Percentiles rank a stretch among this genome's conserved stretches.
These are phyloP conservation scores for Athetis lepigone DNA, from an alignment of 2,888 invertebrate species.

Conservation along the genomic window DNA sequence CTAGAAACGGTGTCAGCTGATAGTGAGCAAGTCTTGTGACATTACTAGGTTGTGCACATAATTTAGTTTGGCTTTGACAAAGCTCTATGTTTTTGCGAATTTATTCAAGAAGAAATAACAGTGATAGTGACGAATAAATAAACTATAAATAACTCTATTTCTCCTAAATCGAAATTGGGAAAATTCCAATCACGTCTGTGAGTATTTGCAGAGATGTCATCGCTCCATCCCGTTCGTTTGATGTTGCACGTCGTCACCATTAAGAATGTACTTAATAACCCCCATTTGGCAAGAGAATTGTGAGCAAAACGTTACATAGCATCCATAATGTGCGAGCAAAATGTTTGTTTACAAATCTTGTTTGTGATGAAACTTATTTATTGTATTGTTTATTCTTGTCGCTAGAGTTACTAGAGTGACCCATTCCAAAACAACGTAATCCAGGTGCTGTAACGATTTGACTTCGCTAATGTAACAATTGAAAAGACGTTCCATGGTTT, in stretches of 20 bases:
- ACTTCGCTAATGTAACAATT: neutral
- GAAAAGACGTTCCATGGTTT: neutral
- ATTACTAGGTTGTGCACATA: conserved; percentile 41
- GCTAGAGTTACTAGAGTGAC: conserved; percentile 1
- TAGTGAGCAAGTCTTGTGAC: conserved; percentile 39
- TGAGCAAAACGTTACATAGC: conserved; percentile 38
- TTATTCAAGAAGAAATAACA: conserved; percentile 28
- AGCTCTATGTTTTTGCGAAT: conserved; percentile 15
- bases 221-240: conserved; percentile 54
- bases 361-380: conserved; percentile 22
- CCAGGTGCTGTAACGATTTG: neutral
- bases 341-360: conserved; percentile 46
- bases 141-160: conserved; percentile 46
- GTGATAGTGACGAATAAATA: conserved; percentile 27
- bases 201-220: conserved; percentile 45
- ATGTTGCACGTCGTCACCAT: conserved; percentile 58
- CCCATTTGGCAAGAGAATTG: conserved; percentile 57
- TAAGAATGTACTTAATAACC: conserved; percentile 55
- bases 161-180: conserved; percentile 38
- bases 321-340: conserved; percentile 34
- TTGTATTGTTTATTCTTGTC: conserved; percentile 24
- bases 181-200: conserved; percentile 55
- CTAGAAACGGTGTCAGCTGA: conserved; percentile 26
- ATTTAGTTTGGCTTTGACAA: conserved; percentile 27
- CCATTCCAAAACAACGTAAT: neutral